These are phyloP conservation scores for Drosophila albomicans DNA, from an alignment of 1,140 invertebrate genomes.

Conservation along the genomic window DNA sequence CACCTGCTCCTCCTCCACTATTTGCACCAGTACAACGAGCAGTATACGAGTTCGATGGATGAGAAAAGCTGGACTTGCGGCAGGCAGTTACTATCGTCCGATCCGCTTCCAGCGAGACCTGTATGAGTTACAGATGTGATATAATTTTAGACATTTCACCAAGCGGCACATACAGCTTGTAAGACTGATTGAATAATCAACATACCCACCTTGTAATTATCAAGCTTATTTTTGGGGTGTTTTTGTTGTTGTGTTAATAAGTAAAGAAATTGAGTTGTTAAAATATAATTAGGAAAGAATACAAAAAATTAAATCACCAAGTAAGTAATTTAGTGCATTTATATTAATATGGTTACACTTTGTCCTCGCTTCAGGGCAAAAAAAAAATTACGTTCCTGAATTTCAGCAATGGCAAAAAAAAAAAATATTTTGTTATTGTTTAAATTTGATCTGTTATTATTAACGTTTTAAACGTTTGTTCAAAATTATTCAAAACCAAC, in stretches of 20 bases:
- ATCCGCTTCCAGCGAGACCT: conserved; percentile 85
- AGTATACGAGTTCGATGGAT: conserved; percentile 65
- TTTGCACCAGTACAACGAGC: conserved; percentile 46
- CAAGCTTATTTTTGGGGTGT: conserved; percentile 61
- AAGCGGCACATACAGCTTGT: background rate
- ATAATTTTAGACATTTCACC: conserved; percentile 16
- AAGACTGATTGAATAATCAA: conserved; percentile 25
- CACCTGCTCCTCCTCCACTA: conserved; percentile 46
- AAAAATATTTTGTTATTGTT: too few relatives aligned
- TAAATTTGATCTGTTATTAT: too few relatives aligned
- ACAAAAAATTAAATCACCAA: conserved; percentile 36
- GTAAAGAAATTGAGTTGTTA: conserved; percentile 42
- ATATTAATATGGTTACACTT: too few relatives aligned
- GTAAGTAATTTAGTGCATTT: too few relatives aligned
- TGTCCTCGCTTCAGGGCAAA: too few relatives aligned
- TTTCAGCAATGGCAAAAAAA: too few relatives aligned
- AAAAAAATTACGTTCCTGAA: too few relatives aligned
- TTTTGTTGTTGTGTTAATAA: conserved; percentile 38
- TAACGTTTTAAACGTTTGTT: too few relatives aligned
- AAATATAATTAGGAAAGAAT: conserved; percentile 2
- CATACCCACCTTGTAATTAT: conserved; percentile 74
- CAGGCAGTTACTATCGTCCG: conserved; percentile 84
- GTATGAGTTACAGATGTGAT: conserved; percentile 43
- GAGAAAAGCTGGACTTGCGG: conserved; percentile 76
- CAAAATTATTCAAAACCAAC: too few relatives aligned